Percentiles rank a stretch among this genome's conserved stretches.
Conservation (phyloP, 2,797 vertebrate species). For the Sandelia bainsii region DNA sequence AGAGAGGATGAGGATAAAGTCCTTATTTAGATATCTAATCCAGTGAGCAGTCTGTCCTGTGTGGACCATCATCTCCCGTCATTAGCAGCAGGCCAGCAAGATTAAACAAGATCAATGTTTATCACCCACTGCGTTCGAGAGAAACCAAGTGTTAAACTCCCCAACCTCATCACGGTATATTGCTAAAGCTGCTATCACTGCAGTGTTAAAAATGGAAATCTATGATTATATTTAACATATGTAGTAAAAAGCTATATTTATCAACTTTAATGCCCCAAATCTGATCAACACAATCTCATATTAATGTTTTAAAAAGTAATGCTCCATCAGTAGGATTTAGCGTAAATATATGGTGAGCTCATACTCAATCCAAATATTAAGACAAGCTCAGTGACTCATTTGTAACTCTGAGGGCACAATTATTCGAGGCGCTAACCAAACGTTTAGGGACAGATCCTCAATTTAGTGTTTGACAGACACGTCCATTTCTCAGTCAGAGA, state of each 20-base stretch:
- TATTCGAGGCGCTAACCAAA: conserved; percentile 45
- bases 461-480: conserved; percentile 62
- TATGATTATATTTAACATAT: conserved; percentile 54
- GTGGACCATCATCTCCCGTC: conserved; percentile 77
- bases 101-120: conserved; percentile 83
- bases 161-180: conserved; percentile 49
- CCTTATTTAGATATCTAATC: conserved; percentile 83
- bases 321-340: conserved; percentile 51
- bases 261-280: conserved; percentile 65
- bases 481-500: conserved; percentile 56
- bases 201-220: conserved; percentile 39
- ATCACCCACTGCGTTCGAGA: conserved; percentile 62
- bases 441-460: conserved; percentile 51
- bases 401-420: conserved; percentile 47
- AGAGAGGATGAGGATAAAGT: conserved; percentile 76
- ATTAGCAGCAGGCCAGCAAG: conserved; percentile 80
- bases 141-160: conserved; percentile 61
- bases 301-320: conserved; percentile 52
- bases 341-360: conserved; percentile 45
- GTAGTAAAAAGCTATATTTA: conserved; percentile 44
- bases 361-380: conserved; percentile 53
- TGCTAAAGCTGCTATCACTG: conserved; percentile 49
- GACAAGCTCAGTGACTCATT: conserved; percentile 60
- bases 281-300: conserved; percentile 48
- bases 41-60: conserved; percentile 76